Evolutionary conservation across 2,888 invertebrate species (phyloP).

Genomic region (Dyspetes luteomarginatus): DNA sequence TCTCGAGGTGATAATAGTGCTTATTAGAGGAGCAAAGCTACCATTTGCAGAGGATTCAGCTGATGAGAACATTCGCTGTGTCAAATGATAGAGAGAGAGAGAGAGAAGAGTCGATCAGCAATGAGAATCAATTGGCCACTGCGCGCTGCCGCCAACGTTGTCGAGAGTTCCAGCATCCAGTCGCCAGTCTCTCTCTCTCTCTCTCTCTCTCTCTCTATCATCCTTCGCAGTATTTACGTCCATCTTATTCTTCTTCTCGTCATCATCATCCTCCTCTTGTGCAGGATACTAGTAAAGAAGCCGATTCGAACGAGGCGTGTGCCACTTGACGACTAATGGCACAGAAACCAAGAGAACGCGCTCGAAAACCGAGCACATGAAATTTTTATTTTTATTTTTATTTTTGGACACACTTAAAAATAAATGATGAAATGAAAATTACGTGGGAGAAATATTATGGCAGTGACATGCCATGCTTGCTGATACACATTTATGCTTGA

Average conservation of each 20-base stretch:
- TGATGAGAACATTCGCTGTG: constrained; percentile 74
- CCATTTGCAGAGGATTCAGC: constrained; percentile 77
- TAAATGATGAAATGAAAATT: constrained; percentile 36
- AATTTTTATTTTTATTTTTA: too few species aligned
- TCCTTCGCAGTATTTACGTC: constrained; percentile 28
- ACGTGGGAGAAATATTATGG: too few species aligned
- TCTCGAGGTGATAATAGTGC: constrained; percentile 39
- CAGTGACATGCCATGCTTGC: too few species aligned
- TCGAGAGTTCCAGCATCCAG: constrained; percentile 47
- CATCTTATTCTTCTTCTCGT: constrained; percentile 55
- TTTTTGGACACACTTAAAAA: neutral
- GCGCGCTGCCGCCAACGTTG: constrained; percentile 38
- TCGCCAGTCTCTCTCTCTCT: constrained; percentile 42
- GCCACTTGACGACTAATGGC: constrained; percentile 70
- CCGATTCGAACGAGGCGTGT: constrained; percentile 62
- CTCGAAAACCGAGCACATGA: constrained; percentile 32
- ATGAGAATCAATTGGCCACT: constrained; percentile 71
- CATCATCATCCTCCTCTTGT: constrained; percentile 64
- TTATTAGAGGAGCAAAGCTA: constrained; percentile 50
- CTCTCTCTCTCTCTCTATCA: constrained; percentile 15
- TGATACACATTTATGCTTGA: too few species aligned
- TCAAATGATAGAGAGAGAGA: constrained; percentile 1
- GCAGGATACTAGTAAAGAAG: constrained; percentile 59
- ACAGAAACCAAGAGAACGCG: constrained; percentile 33
- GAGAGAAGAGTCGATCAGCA: constrained; percentile 60